Percentiles rank a stretch among this genome's conserved stretches.
Evolutionary conservation across 30 jellyfish, hydroid and myxozoan species (phyloP).

Genomic region (Pelagia noctiluca): DNA sequence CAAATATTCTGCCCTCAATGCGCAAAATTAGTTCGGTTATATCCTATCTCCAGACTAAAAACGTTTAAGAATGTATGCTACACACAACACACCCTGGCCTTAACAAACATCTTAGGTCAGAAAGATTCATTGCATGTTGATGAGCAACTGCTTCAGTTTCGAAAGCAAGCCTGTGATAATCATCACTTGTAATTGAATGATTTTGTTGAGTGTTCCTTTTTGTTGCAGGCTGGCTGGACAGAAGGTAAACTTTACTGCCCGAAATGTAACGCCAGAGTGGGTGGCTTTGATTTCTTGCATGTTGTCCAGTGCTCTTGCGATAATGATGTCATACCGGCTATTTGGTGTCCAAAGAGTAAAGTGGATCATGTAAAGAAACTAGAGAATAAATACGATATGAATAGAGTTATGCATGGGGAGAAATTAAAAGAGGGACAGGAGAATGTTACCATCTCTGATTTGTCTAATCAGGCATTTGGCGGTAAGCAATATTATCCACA

Average conservation of each 20-base stretch:
- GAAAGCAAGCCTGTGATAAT: not conserved
- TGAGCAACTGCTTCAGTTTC: not conserved
- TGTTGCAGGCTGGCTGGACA: constrained; percentile 93
- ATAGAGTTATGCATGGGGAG: not conserved
- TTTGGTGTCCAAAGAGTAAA: constrained; percentile 91
- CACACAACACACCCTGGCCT: not conserved
- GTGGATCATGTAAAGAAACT: constrained; percentile 60
- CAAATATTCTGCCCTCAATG: too few species aligned
- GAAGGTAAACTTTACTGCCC: constrained; percentile 97
- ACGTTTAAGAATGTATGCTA: too few species aligned
- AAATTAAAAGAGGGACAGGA: not conserved
- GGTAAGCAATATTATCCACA: not conserved
- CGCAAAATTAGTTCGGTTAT: too few species aligned
- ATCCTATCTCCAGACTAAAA: not conserved
- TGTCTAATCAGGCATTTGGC: not conserved
- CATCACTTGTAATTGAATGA: not conserved
- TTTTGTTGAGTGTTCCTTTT: not conserved
- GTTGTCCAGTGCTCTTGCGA: constrained; percentile 85
- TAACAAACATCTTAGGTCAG: not conserved
- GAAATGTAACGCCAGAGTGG: constrained; percentile 91
- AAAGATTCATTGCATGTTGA: not conserved
- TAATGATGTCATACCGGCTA: constrained; percentile 79
- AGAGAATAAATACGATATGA: not conserved
- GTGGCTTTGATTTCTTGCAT: constrained; percentile 92
- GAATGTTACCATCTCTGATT: not conserved